Evolutionary conservation across 2,113 vertebrate species (phyloP).

Genomic region (Syrmaticus mikado): DNA sequence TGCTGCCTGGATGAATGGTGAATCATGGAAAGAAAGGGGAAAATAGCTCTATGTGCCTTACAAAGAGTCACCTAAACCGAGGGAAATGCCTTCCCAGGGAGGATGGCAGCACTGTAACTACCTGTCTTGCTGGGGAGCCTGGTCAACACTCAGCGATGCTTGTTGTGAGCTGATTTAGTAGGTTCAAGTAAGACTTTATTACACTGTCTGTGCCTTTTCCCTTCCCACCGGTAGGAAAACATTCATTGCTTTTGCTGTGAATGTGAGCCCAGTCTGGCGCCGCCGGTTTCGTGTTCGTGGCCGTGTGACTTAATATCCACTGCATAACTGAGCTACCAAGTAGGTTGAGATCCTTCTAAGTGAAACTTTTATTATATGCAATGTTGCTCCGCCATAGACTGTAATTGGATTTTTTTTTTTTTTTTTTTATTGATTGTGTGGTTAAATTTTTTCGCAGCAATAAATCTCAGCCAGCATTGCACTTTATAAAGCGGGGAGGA

Average conservation of each 20-base stretch:
- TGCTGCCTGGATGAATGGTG: not conserved
- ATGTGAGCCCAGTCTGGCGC: constrained; percentile 1
- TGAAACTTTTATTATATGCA: constrained; percentile 54
- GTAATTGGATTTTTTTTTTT: constrained; percentile 58
- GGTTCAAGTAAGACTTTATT: not conserved
- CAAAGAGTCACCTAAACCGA: not conserved
- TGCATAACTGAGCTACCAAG: not conserved
- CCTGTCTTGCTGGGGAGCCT: not conserved
- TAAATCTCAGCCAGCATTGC: constrained; percentile 64
- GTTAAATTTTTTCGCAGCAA: constrained; percentile 66
- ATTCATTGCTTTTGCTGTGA: not conserved
- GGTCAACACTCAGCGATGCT: not conserved
- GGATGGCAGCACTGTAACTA: not conserved
- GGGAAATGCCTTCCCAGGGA: not conserved
- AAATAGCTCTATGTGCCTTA: not conserved
- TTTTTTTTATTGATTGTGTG: constrained; percentile 69
- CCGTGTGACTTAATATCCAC: not conserved
- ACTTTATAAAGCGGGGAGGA: constrained; percentile 65
- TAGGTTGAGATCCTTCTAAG: constrained; percentile 29
- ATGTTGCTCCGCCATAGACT: constrained; percentile 13
- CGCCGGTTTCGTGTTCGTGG: not conserved
- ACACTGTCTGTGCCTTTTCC: not conserved
- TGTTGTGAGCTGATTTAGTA: not conserved
- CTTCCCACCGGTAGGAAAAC: not conserved
- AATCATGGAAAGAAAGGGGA: not conserved